Conservation (phyloP, 2,888 invertebrate genomes). For the Reticulitermes lucifugus region DNA sequence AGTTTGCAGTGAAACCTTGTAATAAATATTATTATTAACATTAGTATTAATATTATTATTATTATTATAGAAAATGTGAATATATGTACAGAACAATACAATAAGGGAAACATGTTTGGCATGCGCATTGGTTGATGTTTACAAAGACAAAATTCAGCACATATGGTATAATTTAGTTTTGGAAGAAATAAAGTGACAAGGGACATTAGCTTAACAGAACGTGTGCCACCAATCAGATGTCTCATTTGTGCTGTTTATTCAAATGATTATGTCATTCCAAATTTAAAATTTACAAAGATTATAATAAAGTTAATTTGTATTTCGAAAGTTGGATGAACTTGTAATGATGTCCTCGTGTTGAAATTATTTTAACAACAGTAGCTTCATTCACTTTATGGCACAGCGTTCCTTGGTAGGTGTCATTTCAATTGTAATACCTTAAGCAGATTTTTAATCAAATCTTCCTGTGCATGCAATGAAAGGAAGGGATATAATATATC, state of each 20-base stretch:
- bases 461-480: constrained; percentile 50
- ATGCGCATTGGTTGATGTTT: constrained; percentile 52
- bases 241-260: constrained; percentile 11
- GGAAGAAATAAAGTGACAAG: constrained; percentile 41
- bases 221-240: constrained; percentile 1
- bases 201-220: constrained; percentile 8
- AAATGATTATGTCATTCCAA: background rate
- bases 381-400: constrained; percentile 36
- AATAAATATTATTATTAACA: constrained; percentile 52
- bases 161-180: constrained; percentile 49
- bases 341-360: constrained; percentile 30
- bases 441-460: constrained; percentile 49
- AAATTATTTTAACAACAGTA: constrained; percentile 31
- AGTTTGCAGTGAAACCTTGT: constrained; percentile 52
- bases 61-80: constrained; percentile 53
- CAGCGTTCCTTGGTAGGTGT: constrained; percentile 36
- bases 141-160: constrained; percentile 51
- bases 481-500: constrained; percentile 48
- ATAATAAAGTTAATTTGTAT: constrained; percentile 32
- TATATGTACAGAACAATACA: constrained; percentile 54
- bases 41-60: constrained; percentile 49
- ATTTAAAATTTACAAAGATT: constrained; percentile 19
- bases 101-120: constrained; percentile 53
- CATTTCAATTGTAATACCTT: constrained; percentile 41
- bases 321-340: constrained; percentile 11